Evolutionary conservation across 1,140 invertebrate genomes (phyloP).

Genomic region (Pteromalus puparum): DNA sequence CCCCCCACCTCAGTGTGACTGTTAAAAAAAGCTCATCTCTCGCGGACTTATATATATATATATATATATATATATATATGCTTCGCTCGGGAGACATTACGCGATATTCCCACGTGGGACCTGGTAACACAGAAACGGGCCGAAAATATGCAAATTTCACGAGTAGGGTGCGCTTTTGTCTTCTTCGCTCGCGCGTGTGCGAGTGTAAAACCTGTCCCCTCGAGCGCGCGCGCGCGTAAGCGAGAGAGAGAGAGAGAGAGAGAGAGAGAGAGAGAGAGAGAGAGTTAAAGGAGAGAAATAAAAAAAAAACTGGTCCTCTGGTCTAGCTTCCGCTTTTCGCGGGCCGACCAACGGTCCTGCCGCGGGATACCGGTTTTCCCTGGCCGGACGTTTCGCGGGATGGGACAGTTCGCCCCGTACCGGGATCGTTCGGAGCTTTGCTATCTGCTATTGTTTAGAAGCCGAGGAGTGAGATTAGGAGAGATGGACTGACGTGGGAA

Average conservation of each 20-base stretch:
- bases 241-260: slow-evolving; percentile 12
- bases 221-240: too few species aligned
- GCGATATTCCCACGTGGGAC: slow-evolving; percentile 66
- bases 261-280: slow-evolving; percentile 46
- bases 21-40: slow-evolving; percentile 46
- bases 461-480: background rate
- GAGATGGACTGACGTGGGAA: background rate
- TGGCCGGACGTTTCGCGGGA: slow-evolving; percentile 66
- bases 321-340: slow-evolving; percentile 46
- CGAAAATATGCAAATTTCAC: slow-evolving; percentile 69
- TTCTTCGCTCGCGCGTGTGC: slow-evolving; percentile 36
- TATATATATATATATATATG: too few species aligned
- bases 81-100: background rate
- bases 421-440: background rate
- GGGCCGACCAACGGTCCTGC: slow-evolving; percentile 71
- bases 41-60: background rate
- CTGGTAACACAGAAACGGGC: slow-evolving; percentile 60
- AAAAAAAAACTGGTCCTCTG: slow-evolving; percentile 37
- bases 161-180: slow-evolving; percentile 28
- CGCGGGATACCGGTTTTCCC: slow-evolving; percentile 73
- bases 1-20: background rate
- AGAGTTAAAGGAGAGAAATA: slow-evolving; percentile 52
- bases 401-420: slow-evolving; percentile 34
- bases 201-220: slow-evolving; percentile 69
- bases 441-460: background rate